phyloP scores from a whole-genome alignment of 2,113 vertebrate genomes.

The Corapipo altera region DNA sequence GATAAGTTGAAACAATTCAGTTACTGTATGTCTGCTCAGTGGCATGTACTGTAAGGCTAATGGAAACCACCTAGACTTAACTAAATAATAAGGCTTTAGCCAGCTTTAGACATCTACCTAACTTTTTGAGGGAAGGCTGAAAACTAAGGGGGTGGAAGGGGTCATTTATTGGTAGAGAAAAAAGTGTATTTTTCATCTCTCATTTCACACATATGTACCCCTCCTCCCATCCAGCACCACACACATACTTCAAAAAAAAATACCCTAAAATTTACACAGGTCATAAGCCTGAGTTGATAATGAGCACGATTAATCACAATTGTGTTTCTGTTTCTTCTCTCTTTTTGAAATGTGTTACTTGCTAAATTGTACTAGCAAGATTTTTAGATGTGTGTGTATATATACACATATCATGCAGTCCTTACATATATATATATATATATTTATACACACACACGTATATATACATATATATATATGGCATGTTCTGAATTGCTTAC shows the following conservation, averaged over 20 bases:
- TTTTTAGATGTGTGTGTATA: not conserved
- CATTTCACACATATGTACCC: constrained; percentile 28
- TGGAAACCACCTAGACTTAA: constrained; percentile 59
- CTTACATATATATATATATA: not conserved
- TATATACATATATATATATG: not conserved
- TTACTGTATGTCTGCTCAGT: constrained; percentile 77
- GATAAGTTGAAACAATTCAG: constrained; percentile 82
- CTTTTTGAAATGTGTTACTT: constrained; percentile 49
- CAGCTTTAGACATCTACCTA: constrained; percentile 60
- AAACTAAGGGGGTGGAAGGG: not conserved
- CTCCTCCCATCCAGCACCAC: constrained; percentile 38
- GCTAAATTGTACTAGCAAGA: constrained; percentile 12
- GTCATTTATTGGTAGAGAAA: constrained; percentile 37
- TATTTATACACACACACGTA: not conserved
- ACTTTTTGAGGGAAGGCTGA: constrained; percentile 20
- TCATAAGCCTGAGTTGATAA: constrained; percentile 58
- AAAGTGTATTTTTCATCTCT: constrained; percentile 31
- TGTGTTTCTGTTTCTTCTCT: constrained; percentile 25
- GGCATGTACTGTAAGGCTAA: constrained; percentile 61
- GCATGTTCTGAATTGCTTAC: not conserved
- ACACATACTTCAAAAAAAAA: constrained; percentile 43
- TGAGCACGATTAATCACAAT: constrained; percentile 69
- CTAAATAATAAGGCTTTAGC: constrained; percentile 67
- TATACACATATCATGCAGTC: not conserved
- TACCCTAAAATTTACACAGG: constrained; percentile 21